These are phyloP conservation scores for Lacerta bilineata DNA, from an alignment of 2,797 vertebrate genomes.

Conservation along the genomic window DNA sequence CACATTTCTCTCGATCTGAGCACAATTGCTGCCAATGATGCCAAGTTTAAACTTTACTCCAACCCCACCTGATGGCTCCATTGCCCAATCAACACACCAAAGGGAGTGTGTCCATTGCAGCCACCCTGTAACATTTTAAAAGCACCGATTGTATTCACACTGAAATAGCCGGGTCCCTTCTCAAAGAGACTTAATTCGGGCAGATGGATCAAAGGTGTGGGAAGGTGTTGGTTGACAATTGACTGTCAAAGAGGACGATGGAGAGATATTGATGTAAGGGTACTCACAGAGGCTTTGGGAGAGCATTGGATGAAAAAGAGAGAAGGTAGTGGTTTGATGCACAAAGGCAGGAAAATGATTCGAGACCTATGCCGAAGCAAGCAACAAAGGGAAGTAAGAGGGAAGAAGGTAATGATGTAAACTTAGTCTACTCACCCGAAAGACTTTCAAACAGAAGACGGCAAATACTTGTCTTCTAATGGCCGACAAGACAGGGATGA, in stretches of 20 bases:
- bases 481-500: no score
- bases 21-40: background rate
- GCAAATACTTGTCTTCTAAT: no score
- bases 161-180: background rate
- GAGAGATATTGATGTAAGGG: background rate
- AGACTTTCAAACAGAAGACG: no score
- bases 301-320: background rate
- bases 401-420: background rate
- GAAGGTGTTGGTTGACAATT: background rate
- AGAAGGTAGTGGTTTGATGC: background rate
- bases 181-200: background rate
- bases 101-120: background rate
- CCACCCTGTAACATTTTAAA: background rate
- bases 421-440: no score
- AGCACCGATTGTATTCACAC: background rate
- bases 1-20: conserved; percentile 3
- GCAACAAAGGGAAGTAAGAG: background rate
- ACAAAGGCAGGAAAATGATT: background rate
- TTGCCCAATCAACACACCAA: background rate
- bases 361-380: background rate
- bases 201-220: background rate
- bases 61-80: background rate
- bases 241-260: background rate
- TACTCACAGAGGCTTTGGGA: background rate
- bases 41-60: background rate